A percentile compares a stretch with the other conserved stretches of the same genome.
Evolutionary conservation across 2,113 vertebrate genomes (phyloP).

Genomic region (Tenebrosternarchus preto): DNA sequence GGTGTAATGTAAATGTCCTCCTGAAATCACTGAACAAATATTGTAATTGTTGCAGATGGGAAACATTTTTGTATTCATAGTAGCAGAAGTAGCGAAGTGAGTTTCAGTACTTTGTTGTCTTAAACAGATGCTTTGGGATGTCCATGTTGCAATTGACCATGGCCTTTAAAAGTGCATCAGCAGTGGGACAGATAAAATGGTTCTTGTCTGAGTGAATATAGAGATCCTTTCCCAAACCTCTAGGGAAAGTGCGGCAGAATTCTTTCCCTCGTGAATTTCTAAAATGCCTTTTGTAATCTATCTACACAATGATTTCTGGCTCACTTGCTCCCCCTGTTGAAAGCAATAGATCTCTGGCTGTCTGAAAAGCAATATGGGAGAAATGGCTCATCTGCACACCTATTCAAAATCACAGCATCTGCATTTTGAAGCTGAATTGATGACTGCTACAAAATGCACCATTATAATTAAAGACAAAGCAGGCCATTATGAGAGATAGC

Average conservation of each 20-base stretch:
- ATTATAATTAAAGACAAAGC: slow-evolving; percentile 36
- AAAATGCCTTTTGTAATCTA: slow-evolving; percentile 44
- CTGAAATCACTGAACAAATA: background rate
- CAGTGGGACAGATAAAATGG: slow-evolving; percentile 44
- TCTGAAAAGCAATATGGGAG: background rate
- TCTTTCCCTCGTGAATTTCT: slow-evolving; percentile 13
- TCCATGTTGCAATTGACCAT: slow-evolving; percentile 35
- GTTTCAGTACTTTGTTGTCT: slow-evolving; percentile 22
- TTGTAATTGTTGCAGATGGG: background rate
- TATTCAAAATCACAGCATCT: slow-evolving; percentile 21
- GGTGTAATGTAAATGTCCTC: background rate
- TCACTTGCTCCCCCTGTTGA: slow-evolving; percentile 73
- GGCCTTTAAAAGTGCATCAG: slow-evolving; percentile 52
- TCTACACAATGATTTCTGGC: slow-evolving; percentile 59
- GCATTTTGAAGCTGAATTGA: slow-evolving; percentile 31
- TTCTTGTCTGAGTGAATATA: slow-evolving; percentile 39
- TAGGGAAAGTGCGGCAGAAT: slow-evolving; percentile 34
- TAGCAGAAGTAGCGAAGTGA: slow-evolving; percentile 9
- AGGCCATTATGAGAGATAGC: background rate
- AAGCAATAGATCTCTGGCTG: background rate
- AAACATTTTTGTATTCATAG: background rate
- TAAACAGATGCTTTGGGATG: slow-evolving; percentile 33
- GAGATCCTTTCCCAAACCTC: slow-evolving; percentile 55
- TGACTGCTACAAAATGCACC: slow-evolving; percentile 23
- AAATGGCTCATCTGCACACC: background rate